Percentiles rank a stretch among this genome's conserved stretches.
phyloP scores from a whole-genome alignment of 1,140 invertebrate species.

The Dreissena rostriformis region DNA sequence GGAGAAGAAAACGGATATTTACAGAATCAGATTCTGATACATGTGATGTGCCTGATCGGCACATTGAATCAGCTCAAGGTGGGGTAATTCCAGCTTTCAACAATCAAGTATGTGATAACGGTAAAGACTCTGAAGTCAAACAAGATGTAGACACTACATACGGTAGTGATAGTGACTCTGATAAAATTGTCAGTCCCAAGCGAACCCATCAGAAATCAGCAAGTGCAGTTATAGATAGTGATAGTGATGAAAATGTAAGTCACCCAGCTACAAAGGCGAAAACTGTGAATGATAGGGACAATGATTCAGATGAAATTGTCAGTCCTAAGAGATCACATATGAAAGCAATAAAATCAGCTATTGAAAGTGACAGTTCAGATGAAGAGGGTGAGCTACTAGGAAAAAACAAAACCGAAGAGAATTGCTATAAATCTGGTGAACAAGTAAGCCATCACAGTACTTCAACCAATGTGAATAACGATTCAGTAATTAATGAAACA shows the following conservation, averaged over 20 bases:
- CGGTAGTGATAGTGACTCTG: not conserved
- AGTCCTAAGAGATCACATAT: not conserved
- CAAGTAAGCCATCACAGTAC: too few relatives aligned
- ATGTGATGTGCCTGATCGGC: not conserved
- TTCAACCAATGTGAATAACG: too few relatives aligned
- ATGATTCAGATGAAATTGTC: not conserved
- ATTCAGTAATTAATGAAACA: too few relatives aligned
- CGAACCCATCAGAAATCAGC: not conserved
- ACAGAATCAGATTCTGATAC: slow-evolving; percentile 22
- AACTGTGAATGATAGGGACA: not conserved
- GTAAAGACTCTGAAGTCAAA: not conserved
- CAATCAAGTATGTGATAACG: not conserved
- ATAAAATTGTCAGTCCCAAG: not conserved
- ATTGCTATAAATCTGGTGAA: too few relatives aligned
- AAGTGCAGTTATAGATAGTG: not conserved
- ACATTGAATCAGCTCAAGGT: not conserved
- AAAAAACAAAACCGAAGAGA: not conserved
- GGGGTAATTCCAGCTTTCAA: not conserved
- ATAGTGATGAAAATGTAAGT: not conserved
- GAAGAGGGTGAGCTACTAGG: not conserved
- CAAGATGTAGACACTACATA: not conserved
- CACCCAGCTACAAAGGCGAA: not conserved
- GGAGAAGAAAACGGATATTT: not conserved
- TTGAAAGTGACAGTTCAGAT: slow-evolving; percentile 32
- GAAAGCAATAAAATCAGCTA: slow-evolving; percentile 11